Percentiles rank a stretch among this genome's conserved stretches.
Evolutionary conservation across 2,888 invertebrate genomes (phyloP).

Genomic region (Folsomia manolachei): DNA sequence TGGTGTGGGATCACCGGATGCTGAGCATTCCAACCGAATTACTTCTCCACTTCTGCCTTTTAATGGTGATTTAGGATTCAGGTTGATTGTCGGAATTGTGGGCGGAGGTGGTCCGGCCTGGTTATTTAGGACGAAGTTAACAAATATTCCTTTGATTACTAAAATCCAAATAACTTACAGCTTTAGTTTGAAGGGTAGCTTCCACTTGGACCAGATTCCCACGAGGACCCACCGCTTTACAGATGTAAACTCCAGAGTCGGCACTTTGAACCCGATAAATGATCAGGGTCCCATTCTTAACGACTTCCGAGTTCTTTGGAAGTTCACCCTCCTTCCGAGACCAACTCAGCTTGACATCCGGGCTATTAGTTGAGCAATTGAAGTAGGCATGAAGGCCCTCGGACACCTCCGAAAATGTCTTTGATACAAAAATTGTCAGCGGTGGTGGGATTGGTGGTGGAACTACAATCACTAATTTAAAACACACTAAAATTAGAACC

Average conservation of each 20-base stretch:
- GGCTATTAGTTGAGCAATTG: slow-evolving; percentile 25
- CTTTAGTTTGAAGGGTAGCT: slow-evolving; percentile 17
- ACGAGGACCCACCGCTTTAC: slow-evolving; percentile 24
- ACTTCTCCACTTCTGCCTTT: slow-evolving; percentile 32
- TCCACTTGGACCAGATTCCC: slow-evolving; percentile 19
- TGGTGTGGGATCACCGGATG: slow-evolving; percentile 36
- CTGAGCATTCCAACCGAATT: slow-evolving; percentile 34
- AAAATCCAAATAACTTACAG: slow-evolving; percentile 9
- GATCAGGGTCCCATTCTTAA: slow-evolving; percentile 35
- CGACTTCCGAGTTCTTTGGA: slow-evolving; percentile 31
- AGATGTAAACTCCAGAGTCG: slow-evolving; percentile 37
- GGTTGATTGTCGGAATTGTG: slow-evolving; percentile 22
- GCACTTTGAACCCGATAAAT: slow-evolving; percentile 31
- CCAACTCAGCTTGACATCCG: slow-evolving; percentile 27
- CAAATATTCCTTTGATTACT: too few species aligned
- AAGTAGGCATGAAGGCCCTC: slow-evolving; percentile 39
- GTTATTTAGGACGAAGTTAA: too few species aligned
- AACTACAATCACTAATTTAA: too few species aligned
- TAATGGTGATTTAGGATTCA: slow-evolving; percentile 35
- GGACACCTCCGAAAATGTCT: slow-evolving; percentile 15
- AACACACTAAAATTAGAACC: too few species aligned
- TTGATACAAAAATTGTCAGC: slow-evolving; percentile 16
- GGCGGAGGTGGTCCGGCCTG: background rate
- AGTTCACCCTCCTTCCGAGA: slow-evolving; percentile 22
- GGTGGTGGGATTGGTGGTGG: background rate